Percentiles rank a stretch among this genome's conserved stretches.
These are phyloP conservation scores for Zygogramma bicolorata DNA, from an alignment of 2,888 invertebrate species.

Conservation along the genomic window DNA sequence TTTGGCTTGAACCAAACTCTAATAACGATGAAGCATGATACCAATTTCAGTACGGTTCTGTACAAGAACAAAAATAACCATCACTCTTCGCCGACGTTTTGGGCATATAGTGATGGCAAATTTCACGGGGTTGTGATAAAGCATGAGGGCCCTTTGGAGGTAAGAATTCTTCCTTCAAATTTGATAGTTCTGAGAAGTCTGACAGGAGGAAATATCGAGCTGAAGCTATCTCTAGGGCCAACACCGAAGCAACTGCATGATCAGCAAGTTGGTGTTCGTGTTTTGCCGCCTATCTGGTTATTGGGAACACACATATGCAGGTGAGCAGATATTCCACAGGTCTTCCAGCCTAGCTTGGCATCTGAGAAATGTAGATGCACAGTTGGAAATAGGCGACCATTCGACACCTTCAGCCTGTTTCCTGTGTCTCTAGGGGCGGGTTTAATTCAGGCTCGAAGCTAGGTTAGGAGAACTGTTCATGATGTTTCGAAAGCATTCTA, in stretches of 20 bases:
- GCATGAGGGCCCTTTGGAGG: constrained; percentile 70
- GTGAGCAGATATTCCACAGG: constrained; percentile 48
- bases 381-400: too few species aligned
- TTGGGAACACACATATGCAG: constrained; percentile 68
- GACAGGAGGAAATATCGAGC: constrained; percentile 61
- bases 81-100: constrained; percentile 69
- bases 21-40: constrained; percentile 61
- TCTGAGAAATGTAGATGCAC: too few species aligned
- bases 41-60: constrained; percentile 62
- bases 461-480: too few species aligned
- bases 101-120: constrained; percentile 68
- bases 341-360: too few species aligned
- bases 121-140: constrained; percentile 72
- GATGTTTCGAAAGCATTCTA: too few species aligned
- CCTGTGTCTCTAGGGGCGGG: too few species aligned
- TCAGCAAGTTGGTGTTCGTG: constrained; percentile 49
- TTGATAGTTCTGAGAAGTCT: constrained; percentile 72
- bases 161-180: constrained; percentile 69
- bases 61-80: constrained; percentile 68
- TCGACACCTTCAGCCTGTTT: too few species aligned
- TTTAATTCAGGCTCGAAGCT: too few species aligned
- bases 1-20: constrained; percentile 71
- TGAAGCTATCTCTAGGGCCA: constrained; percentile 70
- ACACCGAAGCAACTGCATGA: constrained; percentile 67
- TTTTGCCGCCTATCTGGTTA: constrained; percentile 64